Evolutionary conservation across 2,888 invertebrate genomes (phyloP).

Genomic region (Villa cingulata): DNA sequence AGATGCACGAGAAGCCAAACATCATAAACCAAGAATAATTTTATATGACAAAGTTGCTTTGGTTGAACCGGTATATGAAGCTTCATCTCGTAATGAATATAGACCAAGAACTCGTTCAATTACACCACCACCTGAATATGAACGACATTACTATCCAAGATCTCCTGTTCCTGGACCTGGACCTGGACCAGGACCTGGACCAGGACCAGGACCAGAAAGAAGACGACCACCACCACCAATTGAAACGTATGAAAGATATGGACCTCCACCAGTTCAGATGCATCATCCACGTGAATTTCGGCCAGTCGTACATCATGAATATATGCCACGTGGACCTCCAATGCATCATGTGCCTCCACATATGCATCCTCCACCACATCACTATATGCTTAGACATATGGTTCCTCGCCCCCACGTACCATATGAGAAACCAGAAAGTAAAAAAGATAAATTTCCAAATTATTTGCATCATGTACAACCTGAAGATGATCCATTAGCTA

Average conservation of each 20-base stretch:
- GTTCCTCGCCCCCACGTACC: conserved; percentile 50
- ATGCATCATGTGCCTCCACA: conserved; percentile 53
- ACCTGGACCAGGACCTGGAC: too few relatives aligned
- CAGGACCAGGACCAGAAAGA: too few relatives aligned
- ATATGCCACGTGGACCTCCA: conserved; percentile 56
- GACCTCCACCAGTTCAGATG: conserved; percentile 58
- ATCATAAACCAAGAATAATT: conserved; percentile 78
- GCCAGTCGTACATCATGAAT: conserved; percentile 69
- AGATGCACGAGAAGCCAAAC: conserved; percentile 89
- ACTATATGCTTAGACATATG: conserved; percentile 62
- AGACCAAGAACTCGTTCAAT: conserved; percentile 60
- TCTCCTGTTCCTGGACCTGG: too few relatives aligned
- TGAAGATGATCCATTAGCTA: conserved; percentile 92
- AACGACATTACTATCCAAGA: conserved; percentile 61
- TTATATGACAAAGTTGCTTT: conserved; percentile 88
- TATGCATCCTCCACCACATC: conserved; percentile 46
- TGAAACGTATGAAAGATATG: conserved; percentile 57
- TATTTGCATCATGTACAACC: conserved; percentile 91
- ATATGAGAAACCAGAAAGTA: conserved; percentile 70
- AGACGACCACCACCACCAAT: conserved; percentile 47
- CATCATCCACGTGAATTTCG: conserved; percentile 64
- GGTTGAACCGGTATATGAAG: conserved; percentile 87
- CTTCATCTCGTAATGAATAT: conserved; percentile 52
- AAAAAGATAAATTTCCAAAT: conserved; percentile 93
- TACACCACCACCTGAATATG: conserved; percentile 43